Base-by-base conservation (phyloP, 2,797 vertebrate genomes). In the Chiroxiphia lanceolata region DNA sequence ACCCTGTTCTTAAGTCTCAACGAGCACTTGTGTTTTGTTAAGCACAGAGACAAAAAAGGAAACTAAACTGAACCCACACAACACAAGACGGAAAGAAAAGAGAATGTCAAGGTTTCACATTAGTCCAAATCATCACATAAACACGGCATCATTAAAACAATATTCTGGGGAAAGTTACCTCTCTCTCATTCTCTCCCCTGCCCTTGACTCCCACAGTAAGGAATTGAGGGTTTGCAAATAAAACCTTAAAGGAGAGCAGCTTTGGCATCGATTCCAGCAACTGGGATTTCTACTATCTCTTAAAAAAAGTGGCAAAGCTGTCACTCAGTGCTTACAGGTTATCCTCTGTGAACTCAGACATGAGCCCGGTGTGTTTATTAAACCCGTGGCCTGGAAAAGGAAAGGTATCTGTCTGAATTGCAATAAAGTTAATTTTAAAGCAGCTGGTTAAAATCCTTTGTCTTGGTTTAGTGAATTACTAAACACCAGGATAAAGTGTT, bases 321-420 rank as follows among this genome's bases (percentile, higher is more conserved):
- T 89, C 97, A 83, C 87, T 77, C 45, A 78, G 90, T 89, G 92
- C 96, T 97, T 87, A 93, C 78, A 44, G 44, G 80, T 84, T 94
- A 97, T 96, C 96, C 45, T 71, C 1, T 3, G 67, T 19, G 89
- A 95, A 59, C 97, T 96, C 95, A 75, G 89, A 64, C 31, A 5
- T 88, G 94, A 97, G 90, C 91, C 93, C 16, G 11, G 64, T 77
- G 69, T 94, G 83, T 93, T 94, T 93, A 76, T 83, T 94, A 95
- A 96, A 93, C 72, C 57, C 8, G 0, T 42, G 77, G 71, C 74
- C 79, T 81, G 95, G 92, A 87, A 80, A 83, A 89, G 53, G 47
- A 74, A 96, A 94, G 29, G 36, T 77, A 36, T 54, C 74, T 81
- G 84, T 47, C 69, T 94, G 93, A 94, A 95, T 60, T 56, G 60